Conservation (phyloP, 2,113 vertebrate genomes). For the Scortum barcoo region DNA sequence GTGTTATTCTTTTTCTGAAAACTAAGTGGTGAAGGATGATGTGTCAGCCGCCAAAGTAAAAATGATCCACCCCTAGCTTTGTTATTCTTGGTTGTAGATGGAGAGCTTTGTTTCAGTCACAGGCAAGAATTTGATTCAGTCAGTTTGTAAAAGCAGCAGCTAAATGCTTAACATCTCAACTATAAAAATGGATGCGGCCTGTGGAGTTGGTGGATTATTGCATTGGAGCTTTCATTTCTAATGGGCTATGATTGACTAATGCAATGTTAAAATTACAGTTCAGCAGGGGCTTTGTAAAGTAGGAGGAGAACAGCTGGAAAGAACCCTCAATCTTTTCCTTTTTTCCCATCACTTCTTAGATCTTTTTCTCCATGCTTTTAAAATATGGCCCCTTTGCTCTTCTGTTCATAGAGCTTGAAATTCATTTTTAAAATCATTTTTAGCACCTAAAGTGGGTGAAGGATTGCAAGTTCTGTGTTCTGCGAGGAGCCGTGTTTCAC, state of each 20-base stretch:
- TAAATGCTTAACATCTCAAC: neutral
- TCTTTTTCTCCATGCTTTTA: slow-evolving; percentile 15
- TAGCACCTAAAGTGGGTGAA: slow-evolving; percentile 4
- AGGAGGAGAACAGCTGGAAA: neutral
- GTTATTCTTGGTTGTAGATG: slow-evolving; percentile 48
- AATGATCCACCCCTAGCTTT: slow-evolving; percentile 12
- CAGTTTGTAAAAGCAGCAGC: slow-evolving; percentile 12
- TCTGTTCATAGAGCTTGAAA: slow-evolving; percentile 19
- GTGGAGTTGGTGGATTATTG: neutral
- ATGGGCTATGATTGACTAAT: slow-evolving; percentile 5
- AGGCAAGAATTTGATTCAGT: neutral
- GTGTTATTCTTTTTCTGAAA: neutral
- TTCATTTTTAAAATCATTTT: slow-evolving; percentile 11
- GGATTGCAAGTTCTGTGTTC: neutral
- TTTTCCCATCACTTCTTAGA: neutral
- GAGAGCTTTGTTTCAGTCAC: slow-evolving; percentile 8
- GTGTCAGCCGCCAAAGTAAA: slow-evolving; percentile 1
- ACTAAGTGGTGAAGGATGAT: neutral
- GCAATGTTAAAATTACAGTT: neutral
- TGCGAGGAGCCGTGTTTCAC: neutral
- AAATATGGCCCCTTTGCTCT: neutral
- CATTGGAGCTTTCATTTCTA: neutral
- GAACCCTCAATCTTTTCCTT: neutral
- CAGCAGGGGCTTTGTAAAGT: neutral
- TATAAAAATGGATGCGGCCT: neutral